These are phyloP conservation scores for Lonchura striata DNA, from an alignment of 2,113 vertebrate species.

Conservation along the genomic window DNA sequence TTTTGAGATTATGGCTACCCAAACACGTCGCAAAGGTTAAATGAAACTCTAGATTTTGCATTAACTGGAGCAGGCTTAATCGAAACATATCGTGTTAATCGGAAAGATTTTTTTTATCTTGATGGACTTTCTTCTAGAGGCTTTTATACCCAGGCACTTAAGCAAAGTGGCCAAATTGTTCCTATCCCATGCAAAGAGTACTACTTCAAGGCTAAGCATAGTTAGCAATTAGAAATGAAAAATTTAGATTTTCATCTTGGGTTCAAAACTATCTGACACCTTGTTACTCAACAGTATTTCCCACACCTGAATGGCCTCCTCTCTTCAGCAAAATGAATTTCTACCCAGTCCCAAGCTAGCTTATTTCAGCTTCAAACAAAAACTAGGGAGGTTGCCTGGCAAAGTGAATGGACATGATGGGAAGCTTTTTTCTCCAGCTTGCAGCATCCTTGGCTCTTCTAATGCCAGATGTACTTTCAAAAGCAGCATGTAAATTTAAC, in stretches of 20 bases:
- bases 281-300: not conserved
- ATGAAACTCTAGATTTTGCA: not conserved
- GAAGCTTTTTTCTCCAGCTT: not conserved
- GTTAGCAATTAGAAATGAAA: not conserved
- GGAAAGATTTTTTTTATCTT: not conserved
- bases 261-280: not conserved
- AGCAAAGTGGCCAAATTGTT: not conserved
- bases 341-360: not conserved
- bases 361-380: not conserved
- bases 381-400: not conserved
- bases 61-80: not conserved
- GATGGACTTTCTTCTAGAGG: not conserved
- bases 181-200: not conserved
- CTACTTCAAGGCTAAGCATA: not conserved
- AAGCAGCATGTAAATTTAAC: not conserved
- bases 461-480: not conserved
- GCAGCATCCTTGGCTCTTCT: not conserved
- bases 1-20: not conserved
- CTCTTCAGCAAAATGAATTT: not conserved
- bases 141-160: not conserved
- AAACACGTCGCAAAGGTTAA: not conserved
- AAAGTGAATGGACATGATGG: not conserved
- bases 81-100: accelerated
- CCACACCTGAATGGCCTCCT: not conserved
- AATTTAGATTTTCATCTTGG: not conserved